phyloP scores from a whole-genome alignment of 2,888 invertebrate genomes.

The Drosophila yooni region DNA sequence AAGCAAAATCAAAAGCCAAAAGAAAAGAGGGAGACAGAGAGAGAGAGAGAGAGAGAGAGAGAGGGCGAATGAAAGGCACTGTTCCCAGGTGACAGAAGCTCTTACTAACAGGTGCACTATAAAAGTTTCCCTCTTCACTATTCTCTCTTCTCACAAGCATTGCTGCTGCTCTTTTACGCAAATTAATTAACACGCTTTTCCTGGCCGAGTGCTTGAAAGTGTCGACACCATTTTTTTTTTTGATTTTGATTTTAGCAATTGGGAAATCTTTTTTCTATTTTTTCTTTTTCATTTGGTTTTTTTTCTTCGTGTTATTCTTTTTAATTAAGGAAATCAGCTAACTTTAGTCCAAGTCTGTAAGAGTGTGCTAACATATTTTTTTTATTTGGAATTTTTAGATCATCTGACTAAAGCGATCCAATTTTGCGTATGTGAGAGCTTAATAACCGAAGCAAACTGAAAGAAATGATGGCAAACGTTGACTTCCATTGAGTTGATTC shows the following conservation, averaged over 20 bases:
- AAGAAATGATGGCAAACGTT: not conserved
- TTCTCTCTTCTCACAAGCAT: not conserved
- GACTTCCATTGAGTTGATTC: not conserved
- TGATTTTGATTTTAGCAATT: constrained; percentile 25
- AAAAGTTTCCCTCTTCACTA: not conserved
- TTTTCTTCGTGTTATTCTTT: not conserved
- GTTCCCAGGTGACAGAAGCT: not conserved
- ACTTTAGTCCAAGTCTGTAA: not conserved
- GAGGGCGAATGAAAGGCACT: not conserved
- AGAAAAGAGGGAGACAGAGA: not conserved
- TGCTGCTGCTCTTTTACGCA: constrained; percentile 20
- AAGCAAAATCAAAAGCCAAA: not conserved
- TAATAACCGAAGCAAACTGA: not conserved
- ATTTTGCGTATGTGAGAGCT: not conserved
- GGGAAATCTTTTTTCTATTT: constrained; percentile 27
- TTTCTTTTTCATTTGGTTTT: not conserved
- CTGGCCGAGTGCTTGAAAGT: constrained; percentile 3
- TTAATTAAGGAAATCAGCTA: not conserved
- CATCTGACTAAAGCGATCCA: not conserved
- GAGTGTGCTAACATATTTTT: not conserved
- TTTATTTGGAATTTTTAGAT: not conserved
- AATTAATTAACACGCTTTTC: constrained; percentile 67
- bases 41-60: not conserved
- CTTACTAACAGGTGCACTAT: not conserved
- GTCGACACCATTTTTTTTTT: constrained; percentile 18